Evolutionary conservation across 2,888 invertebrate species (phyloP).

Genomic region (Syritta pipiens): DNA sequence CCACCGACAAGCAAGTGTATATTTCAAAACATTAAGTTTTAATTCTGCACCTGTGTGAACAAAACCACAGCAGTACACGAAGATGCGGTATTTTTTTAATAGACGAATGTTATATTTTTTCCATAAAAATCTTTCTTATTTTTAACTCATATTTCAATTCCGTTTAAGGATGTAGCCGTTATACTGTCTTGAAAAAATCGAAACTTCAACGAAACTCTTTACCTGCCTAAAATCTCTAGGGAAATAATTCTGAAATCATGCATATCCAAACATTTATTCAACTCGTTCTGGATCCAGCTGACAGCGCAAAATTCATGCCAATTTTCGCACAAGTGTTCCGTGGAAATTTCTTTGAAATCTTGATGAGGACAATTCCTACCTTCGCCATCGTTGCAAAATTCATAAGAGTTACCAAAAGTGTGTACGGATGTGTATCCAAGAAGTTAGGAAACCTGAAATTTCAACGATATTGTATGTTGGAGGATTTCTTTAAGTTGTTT

Average conservation of each 20-base stretch:
- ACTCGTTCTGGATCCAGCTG: background rate
- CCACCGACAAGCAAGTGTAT: too few species aligned
- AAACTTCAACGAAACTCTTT: background rate
- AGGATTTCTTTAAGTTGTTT: too few species aligned
- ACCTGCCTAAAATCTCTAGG: background rate
- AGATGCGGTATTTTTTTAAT: too few species aligned
- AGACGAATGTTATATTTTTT: too few species aligned
- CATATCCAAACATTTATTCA: constrained; percentile 16
- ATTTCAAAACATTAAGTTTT: too few species aligned
- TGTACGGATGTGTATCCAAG: background rate
- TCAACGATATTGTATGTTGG: background rate
- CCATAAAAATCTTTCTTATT: too few species aligned
- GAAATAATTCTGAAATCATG: constrained; percentile 15
- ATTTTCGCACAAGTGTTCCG: constrained; percentile 4
- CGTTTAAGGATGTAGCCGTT: too few species aligned
- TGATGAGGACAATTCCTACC: constrained; percentile 15
- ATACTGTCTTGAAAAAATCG: too few species aligned
- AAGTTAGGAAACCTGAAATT: too few species aligned
- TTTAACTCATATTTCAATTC: too few species aligned
- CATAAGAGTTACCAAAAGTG: background rate
- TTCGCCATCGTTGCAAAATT: background rate
- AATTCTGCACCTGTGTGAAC: too few species aligned
- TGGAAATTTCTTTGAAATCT: constrained; percentile 14
- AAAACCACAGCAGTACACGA: too few species aligned
- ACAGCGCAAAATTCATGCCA: background rate